phyloP scores from a whole-genome alignment of 2,888 invertebrate genomes.

The Caenorhabditis japonica region DNA sequence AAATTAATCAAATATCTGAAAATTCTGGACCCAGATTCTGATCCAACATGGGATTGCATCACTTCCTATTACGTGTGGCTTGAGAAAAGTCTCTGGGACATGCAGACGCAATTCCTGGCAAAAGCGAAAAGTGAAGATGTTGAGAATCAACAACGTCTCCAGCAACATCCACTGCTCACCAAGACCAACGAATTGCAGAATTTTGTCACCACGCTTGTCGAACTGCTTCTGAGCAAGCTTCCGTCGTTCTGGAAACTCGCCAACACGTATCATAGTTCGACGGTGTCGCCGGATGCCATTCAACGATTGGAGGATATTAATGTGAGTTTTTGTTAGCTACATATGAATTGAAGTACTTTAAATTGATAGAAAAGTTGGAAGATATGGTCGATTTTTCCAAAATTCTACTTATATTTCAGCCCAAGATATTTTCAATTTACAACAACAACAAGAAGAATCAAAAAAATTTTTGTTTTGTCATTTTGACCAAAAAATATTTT shows the following conservation, averaged over 20 bases:
- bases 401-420: too few species aligned
- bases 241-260: conserved; percentile 93
- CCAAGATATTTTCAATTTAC: too few species aligned
- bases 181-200: conserved; percentile 71
- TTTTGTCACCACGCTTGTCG: conserved; percentile 87
- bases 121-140: conserved; percentile 34
- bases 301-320: conserved; percentile 75
- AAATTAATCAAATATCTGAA: conserved; percentile 86
- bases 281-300: conserved; percentile 83
- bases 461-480: too few species aligned
- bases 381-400: too few species aligned
- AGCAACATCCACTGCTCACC: conserved; percentile 13
- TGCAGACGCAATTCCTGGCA: conserved; percentile 77
- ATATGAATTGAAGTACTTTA: too few species aligned
- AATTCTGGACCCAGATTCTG: conserved; percentile 85
- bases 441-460: too few species aligned
- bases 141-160: conserved; percentile 18
- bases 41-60: conserved; percentile 97
- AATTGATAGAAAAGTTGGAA: too few species aligned
- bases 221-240: conserved; percentile 82
- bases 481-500: too few species aligned
- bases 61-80: conserved; percentile 87
- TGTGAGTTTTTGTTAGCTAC: conserved; percentile 60
- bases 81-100: conserved; percentile 82
- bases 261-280: conserved; percentile 85